Evolutionary conservation across 2,888 invertebrate genomes (phyloP).

Genomic region (Leptopilina myrica): DNA sequence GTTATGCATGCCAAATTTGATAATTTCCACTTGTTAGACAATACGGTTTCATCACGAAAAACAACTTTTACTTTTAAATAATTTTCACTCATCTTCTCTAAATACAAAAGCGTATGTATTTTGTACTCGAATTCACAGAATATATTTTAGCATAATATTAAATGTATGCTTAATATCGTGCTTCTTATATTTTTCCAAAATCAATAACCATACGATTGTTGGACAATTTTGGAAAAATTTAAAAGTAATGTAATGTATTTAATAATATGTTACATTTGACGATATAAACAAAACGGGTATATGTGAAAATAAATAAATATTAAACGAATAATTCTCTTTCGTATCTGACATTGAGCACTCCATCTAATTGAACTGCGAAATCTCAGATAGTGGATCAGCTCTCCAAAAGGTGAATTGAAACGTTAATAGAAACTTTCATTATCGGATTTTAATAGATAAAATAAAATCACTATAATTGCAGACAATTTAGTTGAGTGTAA

Average conservation of each 20-base stretch:
- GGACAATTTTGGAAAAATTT: too few species aligned
- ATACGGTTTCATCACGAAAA: background rate
- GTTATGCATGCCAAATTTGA: slow-evolving; percentile 25
- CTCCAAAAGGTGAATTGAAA: slow-evolving; percentile 22
- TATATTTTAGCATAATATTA: background rate
- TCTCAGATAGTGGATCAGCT: slow-evolving; percentile 22
- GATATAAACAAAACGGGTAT: too few species aligned
- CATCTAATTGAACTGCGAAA: slow-evolving; percentile 33
- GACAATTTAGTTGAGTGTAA: background rate
- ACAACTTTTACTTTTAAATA: slow-evolving; percentile 11
- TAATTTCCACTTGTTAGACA: slow-evolving; percentile 19
- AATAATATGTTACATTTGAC: too few species aligned
- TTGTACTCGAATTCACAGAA: background rate
- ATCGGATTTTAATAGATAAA: slow-evolving; percentile 18
- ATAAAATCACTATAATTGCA: slow-evolving; percentile 11
- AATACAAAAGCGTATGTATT: background rate
- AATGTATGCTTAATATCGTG: too few species aligned
- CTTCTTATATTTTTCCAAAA: too few species aligned
- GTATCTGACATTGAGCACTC: slow-evolving; percentile 20
- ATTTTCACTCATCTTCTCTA: background rate
- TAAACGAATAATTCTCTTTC: slow-evolving; percentile 26
- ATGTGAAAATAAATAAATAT: background rate
- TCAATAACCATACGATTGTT: too few species aligned
- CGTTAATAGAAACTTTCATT: slow-evolving; percentile 28
- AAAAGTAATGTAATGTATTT: too few species aligned